A percentile compares a stretch with the other conserved stretches of the same genome.
phyloP scores from a whole-genome alignment of 2,888 invertebrate species.

The Celastrina argiolus region DNA sequence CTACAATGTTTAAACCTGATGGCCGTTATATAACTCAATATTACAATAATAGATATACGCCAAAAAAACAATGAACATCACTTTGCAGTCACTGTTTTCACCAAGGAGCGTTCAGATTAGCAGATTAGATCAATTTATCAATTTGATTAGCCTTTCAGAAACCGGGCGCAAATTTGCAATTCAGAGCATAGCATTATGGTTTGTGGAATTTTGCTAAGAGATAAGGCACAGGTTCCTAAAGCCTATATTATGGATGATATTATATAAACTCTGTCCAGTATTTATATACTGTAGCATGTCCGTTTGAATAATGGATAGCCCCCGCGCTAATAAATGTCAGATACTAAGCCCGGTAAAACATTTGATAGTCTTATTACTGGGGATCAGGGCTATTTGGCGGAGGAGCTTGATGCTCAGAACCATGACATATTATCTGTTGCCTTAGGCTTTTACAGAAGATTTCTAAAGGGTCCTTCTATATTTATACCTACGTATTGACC shows the following conservation, averaged over 20 bases:
- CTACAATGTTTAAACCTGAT: no score
- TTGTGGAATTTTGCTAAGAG: background rate
- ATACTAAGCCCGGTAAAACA: conserved; percentile 18
- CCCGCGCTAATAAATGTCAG: conserved; percentile 17
- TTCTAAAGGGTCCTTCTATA: no score
- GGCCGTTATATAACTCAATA: no score
- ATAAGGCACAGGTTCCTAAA: background rate
- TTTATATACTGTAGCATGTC: conserved; percentile 12
- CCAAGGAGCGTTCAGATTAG: no score
- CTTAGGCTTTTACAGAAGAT: background rate
- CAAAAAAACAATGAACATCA: no score
- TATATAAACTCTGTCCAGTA: background rate
- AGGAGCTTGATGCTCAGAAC: conserved; percentile 6
- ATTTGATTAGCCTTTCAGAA: no score
- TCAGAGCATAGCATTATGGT: background rate
- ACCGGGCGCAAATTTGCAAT: no score
- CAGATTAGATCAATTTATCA: no score
- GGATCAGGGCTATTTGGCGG: background rate
- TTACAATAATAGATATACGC: no score
- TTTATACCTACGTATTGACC: no score
- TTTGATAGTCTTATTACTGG: conserved; percentile 21
- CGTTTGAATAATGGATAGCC: conserved; percentile 3
- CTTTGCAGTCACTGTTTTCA: no score
- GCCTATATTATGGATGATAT: background rate
- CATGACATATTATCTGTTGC: background rate